Evolutionary conservation across 1,140 invertebrate genomes (phyloP).

Genomic region (Drosophila repleta): DNA sequence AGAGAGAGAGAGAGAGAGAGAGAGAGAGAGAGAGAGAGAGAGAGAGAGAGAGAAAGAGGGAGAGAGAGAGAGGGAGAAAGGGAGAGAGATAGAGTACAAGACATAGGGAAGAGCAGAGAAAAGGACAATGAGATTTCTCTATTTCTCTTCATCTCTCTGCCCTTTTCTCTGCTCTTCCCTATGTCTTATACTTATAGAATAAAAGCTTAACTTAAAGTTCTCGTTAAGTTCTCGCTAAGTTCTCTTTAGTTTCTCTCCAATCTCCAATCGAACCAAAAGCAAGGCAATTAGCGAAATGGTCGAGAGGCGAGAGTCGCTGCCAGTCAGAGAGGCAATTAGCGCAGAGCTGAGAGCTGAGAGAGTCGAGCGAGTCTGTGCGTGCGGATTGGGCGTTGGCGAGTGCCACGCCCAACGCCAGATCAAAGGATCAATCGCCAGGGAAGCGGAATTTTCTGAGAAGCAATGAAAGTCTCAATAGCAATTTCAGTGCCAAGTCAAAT

Average conservation of each 20-base stretch:
- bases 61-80: neutral
- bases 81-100: neutral
- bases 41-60: neutral
- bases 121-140: too few relatives aligned
- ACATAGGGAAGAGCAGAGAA: neutral
- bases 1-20: neutral
- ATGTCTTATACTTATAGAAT: too few relatives aligned
- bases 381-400: neutral
- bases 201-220: too few relatives aligned
- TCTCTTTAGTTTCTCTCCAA: too few relatives aligned
- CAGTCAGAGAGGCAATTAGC: slow-evolving; percentile 8
- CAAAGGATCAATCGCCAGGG: slow-evolving; percentile 58
- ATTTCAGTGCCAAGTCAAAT: too few relatives aligned
- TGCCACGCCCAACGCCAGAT: slow-evolving; percentile 22
- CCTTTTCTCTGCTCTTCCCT: too few relatives aligned
- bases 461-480: slow-evolving; percentile 3
- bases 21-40: neutral
- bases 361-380: neutral
- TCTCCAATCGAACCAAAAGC: neutral
- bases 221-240: too few relatives aligned
- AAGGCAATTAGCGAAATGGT: neutral
- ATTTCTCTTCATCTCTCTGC: too few relatives aligned
- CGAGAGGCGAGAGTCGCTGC: neutral
- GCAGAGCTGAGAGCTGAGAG: neutral
- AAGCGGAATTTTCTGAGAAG: slow-evolving; percentile 13